Evolutionary conservation across 2,888 invertebrate genomes (phyloP), one percentile per base, ranked within the genome.

Genomic region (Erebia palarica): DNA sequence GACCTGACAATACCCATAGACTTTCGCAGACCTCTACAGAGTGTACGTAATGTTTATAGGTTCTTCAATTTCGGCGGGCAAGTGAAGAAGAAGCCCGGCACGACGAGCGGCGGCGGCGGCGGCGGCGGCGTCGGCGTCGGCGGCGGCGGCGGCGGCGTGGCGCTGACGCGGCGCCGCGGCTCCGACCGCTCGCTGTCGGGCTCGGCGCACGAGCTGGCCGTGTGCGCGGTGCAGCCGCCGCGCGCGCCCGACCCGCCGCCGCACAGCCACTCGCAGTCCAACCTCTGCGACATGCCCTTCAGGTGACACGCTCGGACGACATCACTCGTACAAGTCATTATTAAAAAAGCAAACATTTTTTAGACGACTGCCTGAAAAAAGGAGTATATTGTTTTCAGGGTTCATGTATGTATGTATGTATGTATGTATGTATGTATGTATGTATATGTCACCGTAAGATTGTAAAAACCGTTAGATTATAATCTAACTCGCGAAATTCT

Each of bases 1-100:
- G 44, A 44, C 44, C 47, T 47, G 47, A 47, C 44, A 36, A 36
- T 36, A 47, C 13, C 47, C 13, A 4, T 13, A 47, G 13, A 47
- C 13, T 47, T 36, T 13, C 49, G 14, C 14, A 42, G 8, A 60
- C 8, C n/a, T 61, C 42, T 61, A 11, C 10, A 1, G 9, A 16
- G n/a, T 51, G 16, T 61, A 67, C 49, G 7, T 16, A 44, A 4
- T 11, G 10, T 55, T 51, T 59, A 0, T 77, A 97, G 97, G 82
- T 98, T 98, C 92, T 98, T 98, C 90, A 96, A 96, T 80, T 98
- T 98, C 87, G 97, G 97, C 47, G 97, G 96, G 36, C 97, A 96
- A 80, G 96, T 96, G 71, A 98, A 97, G 88, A 97, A 97, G 90
- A 98, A 98, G 89, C 96, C 82, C 90, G 95, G 81, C 82, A 94